Base-by-base conservation (phyloP, 2,113 vertebrate genomes). In the Ariopsis seemanni region DNA sequence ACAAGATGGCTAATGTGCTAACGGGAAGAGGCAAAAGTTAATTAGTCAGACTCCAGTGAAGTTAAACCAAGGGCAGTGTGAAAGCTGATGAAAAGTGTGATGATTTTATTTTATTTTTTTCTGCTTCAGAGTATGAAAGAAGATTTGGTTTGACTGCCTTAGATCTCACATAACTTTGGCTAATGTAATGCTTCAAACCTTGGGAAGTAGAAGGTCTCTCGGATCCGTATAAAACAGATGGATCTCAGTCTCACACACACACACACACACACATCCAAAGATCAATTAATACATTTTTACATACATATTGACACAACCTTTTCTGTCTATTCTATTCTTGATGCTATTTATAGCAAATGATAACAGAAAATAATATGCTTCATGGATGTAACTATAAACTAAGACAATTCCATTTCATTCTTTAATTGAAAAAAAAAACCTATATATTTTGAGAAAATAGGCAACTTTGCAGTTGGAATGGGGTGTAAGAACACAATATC, bases 1-100 rank as follows among this genome's bases (percentile, higher is more conserved):
- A 85, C 69, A 52, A 48, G 79, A 72, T 63, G 83, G 83, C 74
- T 85, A 85, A 87, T 71, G 20, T 62, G 42, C 71, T 79, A 90
- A 88, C 60, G 27, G 62, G 34, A 22, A 14, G 58, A 89, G 86
- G 58, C 88, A 71, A 62, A 62, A 25, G 83, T n/a, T 42, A 55
- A 85, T 78, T 78, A 83, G 75, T 62, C 60, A 27, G n/a, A 55
- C 69, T n/a, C 20, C 60, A 34, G 22, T 42, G 18, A 85, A 22
- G 74, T 87, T 85, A 81, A 27, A 81, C 14, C 58, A n/a, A 58
- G n/a, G 72, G 82, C 79, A 27, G 75, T 89, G 74, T 83, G 77
- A 85, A 89, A 86, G 82, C 58, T 86, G 50, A 82, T 55, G 67
- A 48, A 67, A 84, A 71, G 82, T 57, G 65, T 10, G 57, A 15